Evolutionary conservation across 2,797 vertebrate genomes (phyloP).

Genomic region (Coilia nasus): DNA sequence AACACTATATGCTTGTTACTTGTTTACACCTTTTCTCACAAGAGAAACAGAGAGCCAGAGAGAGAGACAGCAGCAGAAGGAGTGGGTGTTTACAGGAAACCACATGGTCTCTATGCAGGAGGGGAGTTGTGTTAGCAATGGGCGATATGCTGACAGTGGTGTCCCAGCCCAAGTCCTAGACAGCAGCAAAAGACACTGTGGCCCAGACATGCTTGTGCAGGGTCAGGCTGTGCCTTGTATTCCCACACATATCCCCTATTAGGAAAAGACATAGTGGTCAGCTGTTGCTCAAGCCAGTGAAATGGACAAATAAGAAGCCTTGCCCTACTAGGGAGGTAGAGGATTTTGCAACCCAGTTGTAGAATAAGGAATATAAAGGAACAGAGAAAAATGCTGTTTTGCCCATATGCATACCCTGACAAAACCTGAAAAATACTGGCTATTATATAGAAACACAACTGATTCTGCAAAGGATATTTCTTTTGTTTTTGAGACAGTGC

Average conservation of each 20-base stretch:
- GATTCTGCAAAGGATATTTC: too few relatives aligned
- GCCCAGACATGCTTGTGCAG: not conserved
- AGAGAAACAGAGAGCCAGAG: not conserved
- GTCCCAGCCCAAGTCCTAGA: not conserved
- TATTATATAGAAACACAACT: too few relatives aligned
- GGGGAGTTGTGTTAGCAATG: not conserved
- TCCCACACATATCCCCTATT: not conserved
- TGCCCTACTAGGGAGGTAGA: not conserved
- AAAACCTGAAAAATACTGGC: too few relatives aligned
- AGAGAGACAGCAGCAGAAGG: not conserved
- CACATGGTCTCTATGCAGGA: not conserved
- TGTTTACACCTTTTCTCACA: too few relatives aligned
- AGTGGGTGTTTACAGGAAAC: not conserved
- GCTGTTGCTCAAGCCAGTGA: not conserved
- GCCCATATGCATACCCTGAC: too few relatives aligned
- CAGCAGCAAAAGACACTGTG: not conserved
- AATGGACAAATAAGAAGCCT: not conserved
- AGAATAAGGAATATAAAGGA: not conserved
- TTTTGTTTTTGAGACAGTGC: too few relatives aligned
- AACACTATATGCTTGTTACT: too few relatives aligned
- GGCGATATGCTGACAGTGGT: not conserved
- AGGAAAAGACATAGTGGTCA: not conserved
- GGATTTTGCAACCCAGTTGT: not conserved
- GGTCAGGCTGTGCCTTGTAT: not conserved
- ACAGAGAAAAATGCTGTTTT: not conserved